These are phyloP conservation scores for Huso huso DNA, from an alignment of 2,797 vertebrate genomes.

Conservation along the genomic window DNA sequence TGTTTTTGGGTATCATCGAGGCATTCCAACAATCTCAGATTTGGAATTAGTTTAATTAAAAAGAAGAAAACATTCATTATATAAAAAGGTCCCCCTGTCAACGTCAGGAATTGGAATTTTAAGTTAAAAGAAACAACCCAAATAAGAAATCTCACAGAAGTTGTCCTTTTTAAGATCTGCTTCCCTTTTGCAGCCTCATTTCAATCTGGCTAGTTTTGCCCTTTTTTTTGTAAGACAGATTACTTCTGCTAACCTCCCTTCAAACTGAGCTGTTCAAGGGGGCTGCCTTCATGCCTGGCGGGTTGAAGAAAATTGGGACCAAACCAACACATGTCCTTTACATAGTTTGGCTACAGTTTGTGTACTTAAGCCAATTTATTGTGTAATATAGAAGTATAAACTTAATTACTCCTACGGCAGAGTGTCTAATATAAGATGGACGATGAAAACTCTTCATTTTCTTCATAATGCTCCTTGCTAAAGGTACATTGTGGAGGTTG, in stretches of 20 bases:
- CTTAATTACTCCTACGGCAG: no score
- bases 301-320: slow-evolving; percentile 19
- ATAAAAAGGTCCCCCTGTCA: no score
- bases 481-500: background rate
- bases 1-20: no score
- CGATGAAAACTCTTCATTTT: slow-evolving; percentile 1
- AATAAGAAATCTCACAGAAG: slow-evolving; percentile 57
- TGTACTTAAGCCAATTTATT: no score
- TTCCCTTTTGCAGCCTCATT: slow-evolving; percentile 49
- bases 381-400: no score
- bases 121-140: slow-evolving; percentile 10
- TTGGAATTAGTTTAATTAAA: no score
- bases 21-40: no score
- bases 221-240: slow-evolving; percentile 33
- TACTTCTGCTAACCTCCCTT: slow-evolving; percentile 50
- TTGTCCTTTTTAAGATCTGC: slow-evolving; percentile 46
- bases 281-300: slow-evolving; percentile 37
- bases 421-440: background rate
- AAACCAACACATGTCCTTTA: no score
- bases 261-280: slow-evolving; percentile 34
- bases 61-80: no score
- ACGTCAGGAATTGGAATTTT: no score
- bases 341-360: no score
- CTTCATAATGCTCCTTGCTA: background rate
- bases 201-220: slow-evolving; percentile 41